Evolutionary conservation across 2,888 invertebrate species (phyloP).

Genomic region (Protonemura montana): DNA sequence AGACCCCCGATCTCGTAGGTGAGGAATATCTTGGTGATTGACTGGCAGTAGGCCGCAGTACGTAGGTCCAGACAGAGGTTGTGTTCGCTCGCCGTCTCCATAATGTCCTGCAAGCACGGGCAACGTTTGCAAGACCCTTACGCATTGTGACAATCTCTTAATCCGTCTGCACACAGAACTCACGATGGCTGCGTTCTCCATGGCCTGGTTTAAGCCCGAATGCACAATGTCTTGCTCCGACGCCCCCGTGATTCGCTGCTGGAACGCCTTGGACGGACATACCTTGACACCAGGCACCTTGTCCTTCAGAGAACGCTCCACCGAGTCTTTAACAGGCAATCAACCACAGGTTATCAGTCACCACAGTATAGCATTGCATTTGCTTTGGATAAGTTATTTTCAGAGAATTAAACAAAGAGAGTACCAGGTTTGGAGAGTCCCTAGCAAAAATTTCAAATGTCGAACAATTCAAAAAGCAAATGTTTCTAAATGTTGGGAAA

Average conservation of each 20-base stretch:
- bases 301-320: conserved; percentile 68
- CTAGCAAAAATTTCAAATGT: too few relatives aligned
- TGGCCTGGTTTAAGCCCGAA: conserved; percentile 84
- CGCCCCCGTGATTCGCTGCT: conserved; percentile 76
- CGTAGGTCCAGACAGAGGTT: conserved; percentile 75
- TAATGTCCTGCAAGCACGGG: conserved; percentile 64
- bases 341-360: neutral
- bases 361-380: neutral
- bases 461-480: too few relatives aligned
- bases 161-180: too few relatives aligned
- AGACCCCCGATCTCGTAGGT: conserved; percentile 65
- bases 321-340: conserved; percentile 62
- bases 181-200: conserved; percentile 75
- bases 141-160: too few relatives aligned
- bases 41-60: conserved; percentile 65
- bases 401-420: too few relatives aligned
- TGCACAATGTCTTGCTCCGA: conserved; percentile 86
- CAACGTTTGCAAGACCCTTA: too few relatives aligned
- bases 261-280: conserved; percentile 72
- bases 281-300: conserved; percentile 53
- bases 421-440: too few relatives aligned
- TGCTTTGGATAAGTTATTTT: too few relatives aligned
- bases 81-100: conserved; percentile 71
- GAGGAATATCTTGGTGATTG: conserved; percentile 66
- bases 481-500: too few relatives aligned